Conservation (phyloP, 2,113 vertebrate genomes). For the Opisthocomus hoazin region DNA sequence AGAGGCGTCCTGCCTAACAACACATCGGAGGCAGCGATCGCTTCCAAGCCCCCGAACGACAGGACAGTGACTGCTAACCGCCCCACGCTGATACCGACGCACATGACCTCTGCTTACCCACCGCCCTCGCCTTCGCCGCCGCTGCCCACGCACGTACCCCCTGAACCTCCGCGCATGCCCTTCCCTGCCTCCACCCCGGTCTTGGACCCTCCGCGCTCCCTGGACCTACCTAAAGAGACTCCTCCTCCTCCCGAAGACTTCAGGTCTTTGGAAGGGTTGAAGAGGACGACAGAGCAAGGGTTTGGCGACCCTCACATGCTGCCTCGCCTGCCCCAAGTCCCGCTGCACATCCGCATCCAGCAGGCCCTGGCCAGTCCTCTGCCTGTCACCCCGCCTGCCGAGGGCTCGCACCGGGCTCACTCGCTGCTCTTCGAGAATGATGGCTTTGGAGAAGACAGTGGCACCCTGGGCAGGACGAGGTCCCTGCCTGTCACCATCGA, state of each 20-base stretch:
- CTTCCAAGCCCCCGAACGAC: constrained; percentile 56
- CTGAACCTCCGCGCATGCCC: constrained; percentile 58
- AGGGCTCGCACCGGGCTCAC: constrained; percentile 88
- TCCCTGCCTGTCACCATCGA: constrained; percentile 94
- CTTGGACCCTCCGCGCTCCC: background rate
- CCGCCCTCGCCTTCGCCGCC: constrained; percentile 43
- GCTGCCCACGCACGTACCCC: constrained; percentile 67
- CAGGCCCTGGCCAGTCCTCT: constrained; percentile 90
- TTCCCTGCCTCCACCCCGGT: constrained; percentile 13
- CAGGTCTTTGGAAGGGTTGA: constrained; percentile 4
- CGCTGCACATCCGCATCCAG: constrained; percentile 95
- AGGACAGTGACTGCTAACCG: constrained; percentile 16
- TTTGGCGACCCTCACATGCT: constrained; percentile 72
- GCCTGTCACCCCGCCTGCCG: constrained; percentile 78
- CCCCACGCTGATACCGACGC: background rate
- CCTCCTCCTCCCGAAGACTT: constrained; percentile 43
- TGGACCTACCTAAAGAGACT: constrained; percentile 44
- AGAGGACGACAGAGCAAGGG: constrained; percentile 45
- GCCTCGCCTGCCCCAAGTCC: constrained; percentile 78
- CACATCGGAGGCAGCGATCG: constrained; percentile 42
- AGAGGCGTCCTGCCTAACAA: constrained; percentile 80
- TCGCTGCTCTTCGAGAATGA: constrained; percentile 87
- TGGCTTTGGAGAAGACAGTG: constrained; percentile 75
- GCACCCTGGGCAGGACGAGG: constrained; percentile 72
- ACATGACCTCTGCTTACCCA: background rate